These are phyloP conservation scores for Channa argus DNA, from an alignment of 2,113 vertebrate genomes.

Conservation along the genomic window DNA sequence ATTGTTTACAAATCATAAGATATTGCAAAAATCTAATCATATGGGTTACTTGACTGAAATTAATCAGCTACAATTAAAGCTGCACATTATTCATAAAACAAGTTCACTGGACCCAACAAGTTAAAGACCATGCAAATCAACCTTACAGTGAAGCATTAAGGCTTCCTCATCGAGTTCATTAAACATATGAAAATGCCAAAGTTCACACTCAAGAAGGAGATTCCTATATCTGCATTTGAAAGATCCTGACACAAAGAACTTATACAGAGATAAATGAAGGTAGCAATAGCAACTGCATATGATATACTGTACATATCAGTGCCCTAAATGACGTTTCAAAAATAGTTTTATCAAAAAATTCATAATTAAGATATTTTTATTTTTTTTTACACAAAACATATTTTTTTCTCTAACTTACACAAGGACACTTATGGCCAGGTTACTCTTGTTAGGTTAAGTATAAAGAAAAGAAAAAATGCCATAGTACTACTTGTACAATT, in stretches of 20 bases:
- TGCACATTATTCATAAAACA: conserved; percentile 94
- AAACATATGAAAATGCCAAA: conserved; percentile 49
- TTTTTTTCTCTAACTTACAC: conserved; percentile 74
- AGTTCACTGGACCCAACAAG: conserved; percentile 76
- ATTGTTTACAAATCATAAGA: conserved; percentile 90
- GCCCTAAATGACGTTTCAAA: conserved; percentile 80
- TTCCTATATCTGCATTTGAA: conserved; percentile 41
- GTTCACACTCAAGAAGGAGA: conserved; percentile 11
- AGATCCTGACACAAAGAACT: conserved; percentile 69
- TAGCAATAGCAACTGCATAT: conserved; percentile 70
- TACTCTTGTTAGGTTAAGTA: conserved; percentile 57
- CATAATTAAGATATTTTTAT: conserved; percentile 55
- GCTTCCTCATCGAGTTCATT: conserved; percentile 38
- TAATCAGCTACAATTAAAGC: conserved; percentile 94
- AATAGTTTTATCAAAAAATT: conserved; percentile 82
- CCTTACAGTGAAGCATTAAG: conserved; percentile 17
- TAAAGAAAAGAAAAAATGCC: conserved; percentile 27
- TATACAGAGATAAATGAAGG: conserved; percentile 66
- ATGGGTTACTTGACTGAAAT: conserved; percentile 88
- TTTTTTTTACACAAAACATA: conserved; percentile 67
- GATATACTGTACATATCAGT: conserved; percentile 76
- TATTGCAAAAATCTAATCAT: conserved; percentile 88
- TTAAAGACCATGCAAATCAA: conserved; percentile 77
- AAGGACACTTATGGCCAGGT: conserved; percentile 83
- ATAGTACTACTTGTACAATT: conserved; percentile 24